Base-by-base conservation (phyloP, 2,888 invertebrate genomes). In the Drosophila greeni region DNA sequence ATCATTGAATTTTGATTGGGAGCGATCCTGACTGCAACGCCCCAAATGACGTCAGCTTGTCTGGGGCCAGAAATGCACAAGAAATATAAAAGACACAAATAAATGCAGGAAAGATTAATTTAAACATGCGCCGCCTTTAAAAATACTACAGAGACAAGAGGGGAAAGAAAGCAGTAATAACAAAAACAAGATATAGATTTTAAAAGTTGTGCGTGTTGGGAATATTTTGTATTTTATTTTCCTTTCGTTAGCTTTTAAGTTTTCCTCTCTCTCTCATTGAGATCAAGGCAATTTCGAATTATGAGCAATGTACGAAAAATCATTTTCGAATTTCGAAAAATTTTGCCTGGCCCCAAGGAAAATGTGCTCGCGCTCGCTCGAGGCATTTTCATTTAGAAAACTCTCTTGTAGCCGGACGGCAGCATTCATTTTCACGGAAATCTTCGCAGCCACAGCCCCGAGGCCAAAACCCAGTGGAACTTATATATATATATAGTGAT, bases 351-450 rank as follows among this genome's bases (percentile, higher is more conserved):
- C 45, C 37, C 34, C 33, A 29, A 26, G 34, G 54, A 40, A 53
- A 69, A 61, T 51, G 54, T 66, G 70, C 40, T 24, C 20, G 31
- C 20, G 29, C 36, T 24, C 5, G 42, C 42, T 20, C 29, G 40
- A 42, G 31, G 53, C 53, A 33, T 75, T 60, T 60, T 86, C 86
- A 86, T 81, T 86, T 84, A 79, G 85, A 82, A 82, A 82, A 84
- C 74, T 86, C 82, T 85, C 86, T 84, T 80, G 74, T 82, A 86
- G 80, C 75, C 59, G 75, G 74, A 74, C 84, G 85, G 87, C 76
- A 85, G 82, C 87, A 85, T 76, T 73, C 14, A 75, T 70, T 82
- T 84, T 74, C 79, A 82, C 87, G 86, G 87, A 85, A 84, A 85
- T 84, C 80, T 87, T 86, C 78, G 82, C 74, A 74, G 65, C 69